These are phyloP conservation scores for Patella pellucida DNA, from an alignment of 2,888 invertebrate species.

Conservation along the genomic window DNA sequence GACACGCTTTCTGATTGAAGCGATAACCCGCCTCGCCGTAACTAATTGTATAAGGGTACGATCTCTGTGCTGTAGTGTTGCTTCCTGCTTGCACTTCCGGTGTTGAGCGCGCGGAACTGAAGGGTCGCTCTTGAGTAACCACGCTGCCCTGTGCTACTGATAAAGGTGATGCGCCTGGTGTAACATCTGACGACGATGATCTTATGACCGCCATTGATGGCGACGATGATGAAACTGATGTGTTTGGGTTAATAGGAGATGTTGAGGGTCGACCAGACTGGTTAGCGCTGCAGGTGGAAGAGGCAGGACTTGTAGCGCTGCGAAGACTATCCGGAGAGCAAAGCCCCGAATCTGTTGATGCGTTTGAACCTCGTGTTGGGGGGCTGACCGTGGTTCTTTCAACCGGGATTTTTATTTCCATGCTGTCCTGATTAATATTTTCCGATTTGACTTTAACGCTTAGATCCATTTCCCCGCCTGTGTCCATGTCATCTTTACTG, in stretches of 20 bases:
- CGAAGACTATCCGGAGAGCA: conserved; percentile 42
- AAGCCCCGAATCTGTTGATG: conserved; percentile 38
- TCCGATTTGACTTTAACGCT: neutral
- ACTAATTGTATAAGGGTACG: neutral
- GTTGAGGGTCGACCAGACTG: conserved; percentile 13
- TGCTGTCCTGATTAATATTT: conserved; percentile 16
- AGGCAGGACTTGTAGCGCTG: conserved; percentile 40
- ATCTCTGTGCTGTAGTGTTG: neutral
- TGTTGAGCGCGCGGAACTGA: neutral
- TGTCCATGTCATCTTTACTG: conserved; percentile 16
- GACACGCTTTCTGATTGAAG: neutral
- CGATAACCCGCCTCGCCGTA: conserved; percentile 1
- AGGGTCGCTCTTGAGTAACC: neutral
- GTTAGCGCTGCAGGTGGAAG: conserved; percentile 25
- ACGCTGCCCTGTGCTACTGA: neutral
- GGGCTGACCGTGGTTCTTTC: conserved; percentile 29
- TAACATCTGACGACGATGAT: conserved; percentile 1
- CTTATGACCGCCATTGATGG: neutral
- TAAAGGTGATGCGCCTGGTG: conserved; percentile 7
- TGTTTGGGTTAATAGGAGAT: conserved; percentile 15
- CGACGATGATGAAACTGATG: neutral
- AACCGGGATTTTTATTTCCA: conserved; percentile 17
- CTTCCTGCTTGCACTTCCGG: neutral
- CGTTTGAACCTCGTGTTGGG: conserved; percentile 34
- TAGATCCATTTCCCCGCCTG: conserved; percentile 11